phyloP scores from a whole-genome alignment of 2,113 vertebrate species.

The Cavia aperea region DNA sequence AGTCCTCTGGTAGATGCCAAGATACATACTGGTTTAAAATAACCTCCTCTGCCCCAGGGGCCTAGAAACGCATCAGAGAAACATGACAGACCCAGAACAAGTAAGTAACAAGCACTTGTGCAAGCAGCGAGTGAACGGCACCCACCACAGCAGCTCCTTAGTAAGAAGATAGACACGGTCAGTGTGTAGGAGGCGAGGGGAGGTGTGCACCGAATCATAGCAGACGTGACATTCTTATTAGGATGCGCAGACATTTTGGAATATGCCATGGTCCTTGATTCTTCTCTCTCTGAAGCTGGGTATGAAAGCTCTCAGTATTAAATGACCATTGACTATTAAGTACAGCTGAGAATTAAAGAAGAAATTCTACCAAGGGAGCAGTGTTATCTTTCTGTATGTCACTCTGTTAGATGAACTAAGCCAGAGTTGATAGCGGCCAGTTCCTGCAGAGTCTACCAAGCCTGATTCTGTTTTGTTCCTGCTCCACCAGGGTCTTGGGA shows the following conservation, averaged over 20 bases:
- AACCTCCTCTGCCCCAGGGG: not conserved
- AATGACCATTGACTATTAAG: slow-evolving; percentile 9
- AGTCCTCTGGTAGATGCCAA: not conserved
- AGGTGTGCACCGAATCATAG: not conserved
- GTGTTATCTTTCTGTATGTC: not conserved
- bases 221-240: not conserved
- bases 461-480: not conserved
- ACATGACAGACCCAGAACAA: not conserved
- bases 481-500: not conserved
- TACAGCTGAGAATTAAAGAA: not conserved
- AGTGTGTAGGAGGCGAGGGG: not conserved
- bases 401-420: not conserved
- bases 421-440: no score
- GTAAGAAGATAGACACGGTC: accelerated
- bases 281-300: not conserved
- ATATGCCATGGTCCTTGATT: not conserved
- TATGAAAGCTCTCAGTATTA: not conserved
- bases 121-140: accelerated
- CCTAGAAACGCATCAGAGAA: not conserved
- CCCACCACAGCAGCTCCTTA: not conserved
- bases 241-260: not conserved
- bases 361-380: not conserved
- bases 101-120: not conserved
- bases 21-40: not conserved
- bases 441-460: not conserved